Evolutionary conservation across 2,113 vertebrate genomes (phyloP).

Genomic region (Asarcornis scutulata): DNA sequence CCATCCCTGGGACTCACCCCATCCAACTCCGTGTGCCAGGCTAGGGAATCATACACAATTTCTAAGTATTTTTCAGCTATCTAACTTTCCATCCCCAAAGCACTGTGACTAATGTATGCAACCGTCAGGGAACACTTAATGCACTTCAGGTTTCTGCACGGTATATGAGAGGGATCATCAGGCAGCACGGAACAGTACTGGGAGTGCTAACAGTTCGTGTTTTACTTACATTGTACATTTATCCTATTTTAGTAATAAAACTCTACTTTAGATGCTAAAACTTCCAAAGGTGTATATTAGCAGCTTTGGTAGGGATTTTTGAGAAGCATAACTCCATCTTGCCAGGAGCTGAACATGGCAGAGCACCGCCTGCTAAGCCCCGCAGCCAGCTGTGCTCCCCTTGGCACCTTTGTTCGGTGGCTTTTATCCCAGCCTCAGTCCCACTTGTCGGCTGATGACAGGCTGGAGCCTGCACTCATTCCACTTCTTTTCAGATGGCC

Average conservation of each 20-base stretch:
- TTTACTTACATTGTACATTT: constrained; percentile 51
- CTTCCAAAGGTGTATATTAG: constrained; percentile 13
- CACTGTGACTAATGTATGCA: constrained; percentile 65
- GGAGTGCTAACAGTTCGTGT: constrained; percentile 50
- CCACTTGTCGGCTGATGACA: constrained; percentile 27
- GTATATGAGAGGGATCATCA: neutral
- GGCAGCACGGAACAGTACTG: neutral
- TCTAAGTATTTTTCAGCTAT: constrained; percentile 48
- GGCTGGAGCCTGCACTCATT: constrained; percentile 29
- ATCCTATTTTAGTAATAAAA: constrained; percentile 47
- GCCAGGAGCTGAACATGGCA: neutral
- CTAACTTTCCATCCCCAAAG: constrained; percentile 53
- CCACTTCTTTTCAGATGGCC: neutral
- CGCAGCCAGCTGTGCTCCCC: constrained; percentile 14
- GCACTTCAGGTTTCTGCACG: constrained; percentile 57
- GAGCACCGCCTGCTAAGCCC: neutral
- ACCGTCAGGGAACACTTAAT: constrained; percentile 48
- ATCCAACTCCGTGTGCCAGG: neutral
- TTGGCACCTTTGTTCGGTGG: constrained; percentile 30
- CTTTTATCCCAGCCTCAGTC: constrained; percentile 44
- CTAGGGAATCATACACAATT: constrained; percentile 23
- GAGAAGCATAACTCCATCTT: neutral
- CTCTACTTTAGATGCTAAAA: constrained; percentile 7
- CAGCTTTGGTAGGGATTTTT: neutral
- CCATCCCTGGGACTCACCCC: constrained; percentile 6